Percentiles rank a stretch among this genome's conserved stretches.
Conservation (phyloP, 1,140 invertebrate genomes). For the Drosophila dunni region DNA sequence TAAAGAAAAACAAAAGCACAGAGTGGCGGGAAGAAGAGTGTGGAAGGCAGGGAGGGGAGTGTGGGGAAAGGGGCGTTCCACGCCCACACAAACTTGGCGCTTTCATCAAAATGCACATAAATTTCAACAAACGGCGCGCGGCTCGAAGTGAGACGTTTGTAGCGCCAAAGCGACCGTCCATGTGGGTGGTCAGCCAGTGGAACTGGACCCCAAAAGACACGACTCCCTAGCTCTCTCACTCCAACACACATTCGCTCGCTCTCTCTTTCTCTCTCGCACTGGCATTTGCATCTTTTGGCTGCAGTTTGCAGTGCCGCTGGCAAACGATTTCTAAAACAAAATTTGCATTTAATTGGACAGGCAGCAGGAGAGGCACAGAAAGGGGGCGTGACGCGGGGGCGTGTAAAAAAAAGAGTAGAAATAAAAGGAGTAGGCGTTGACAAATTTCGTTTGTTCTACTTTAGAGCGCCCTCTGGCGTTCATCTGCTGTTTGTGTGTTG, state of each 20-base stretch:
- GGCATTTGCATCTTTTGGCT: conserved; percentile 32
- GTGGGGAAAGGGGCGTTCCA: conserved; percentile 28
- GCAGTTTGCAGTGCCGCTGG: conserved; percentile 20
- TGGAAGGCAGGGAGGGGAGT: neutral
- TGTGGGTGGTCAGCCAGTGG: conserved; percentile 71
- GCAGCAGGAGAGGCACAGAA: neutral
- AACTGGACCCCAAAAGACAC: conserved; percentile 35
- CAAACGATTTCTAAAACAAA: conserved; percentile 75
- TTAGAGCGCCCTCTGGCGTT: conserved; percentile 58
- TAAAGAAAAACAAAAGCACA: conserved; percentile 24
- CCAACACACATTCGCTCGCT: too few species aligned
- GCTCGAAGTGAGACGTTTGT: conserved; percentile 70
- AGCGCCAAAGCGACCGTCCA: conserved; percentile 56
- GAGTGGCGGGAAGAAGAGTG: neutral
- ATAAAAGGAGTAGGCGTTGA: conserved; percentile 43
- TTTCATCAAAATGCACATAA: conserved; percentile 80
- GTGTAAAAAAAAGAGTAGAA: neutral
- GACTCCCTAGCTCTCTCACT: conserved; percentile 15
- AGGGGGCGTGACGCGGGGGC: neutral
- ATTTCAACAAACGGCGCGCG: conserved; percentile 59
- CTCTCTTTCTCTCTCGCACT: conserved; percentile 3
- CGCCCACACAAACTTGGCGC: conserved; percentile 67
- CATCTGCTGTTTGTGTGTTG: conserved; percentile 19
- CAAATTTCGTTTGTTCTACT: conserved; percentile 72
- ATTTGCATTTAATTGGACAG: conserved; percentile 81